These are phyloP conservation scores for Salticus scenicus DNA, from an alignment of 2,888 invertebrate species.

Conservation along the genomic window DNA sequence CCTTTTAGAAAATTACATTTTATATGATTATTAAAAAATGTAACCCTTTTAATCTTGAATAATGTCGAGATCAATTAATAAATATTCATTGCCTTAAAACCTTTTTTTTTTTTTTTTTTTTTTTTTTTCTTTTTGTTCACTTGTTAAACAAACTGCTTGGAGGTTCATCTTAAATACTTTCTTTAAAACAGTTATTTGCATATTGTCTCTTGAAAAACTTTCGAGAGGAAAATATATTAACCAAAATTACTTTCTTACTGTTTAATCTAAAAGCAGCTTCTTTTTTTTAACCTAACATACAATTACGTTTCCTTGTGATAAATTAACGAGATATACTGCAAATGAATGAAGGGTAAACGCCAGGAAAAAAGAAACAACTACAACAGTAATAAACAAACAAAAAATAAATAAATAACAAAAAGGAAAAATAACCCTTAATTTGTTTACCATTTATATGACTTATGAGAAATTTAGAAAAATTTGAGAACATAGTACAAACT, in stretches of 20 bases:
- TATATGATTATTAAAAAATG: not conserved
- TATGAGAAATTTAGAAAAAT: constrained; percentile 16
- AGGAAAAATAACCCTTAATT: constrained; percentile 34
- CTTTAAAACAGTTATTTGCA: not conserved
- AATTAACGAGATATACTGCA: not conserved
- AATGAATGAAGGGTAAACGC: not conserved
- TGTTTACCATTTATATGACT: constrained; percentile 42
- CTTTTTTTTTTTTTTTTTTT: not conserved
- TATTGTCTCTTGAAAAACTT: not conserved
- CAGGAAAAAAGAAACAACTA: not conserved
- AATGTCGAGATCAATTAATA: constrained; percentile 3
- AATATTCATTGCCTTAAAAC: not conserved
- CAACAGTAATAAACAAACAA: too few species aligned
- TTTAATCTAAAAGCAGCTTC: constrained; percentile 1
- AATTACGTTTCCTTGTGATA: constrained; percentile 9
- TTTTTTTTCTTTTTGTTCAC: not conserved
- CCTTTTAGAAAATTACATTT: not conserved
- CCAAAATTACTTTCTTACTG: constrained; percentile 5
- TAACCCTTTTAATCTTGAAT: not conserved
- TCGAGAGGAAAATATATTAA: not conserved
- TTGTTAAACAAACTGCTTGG: constrained; percentile 5
- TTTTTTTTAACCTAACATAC: not conserved
- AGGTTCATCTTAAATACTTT: not conserved
- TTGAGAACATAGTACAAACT: not conserved
- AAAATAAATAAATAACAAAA: not conserved